These are phyloP conservation scores for Palythoa grandiflora DNA, from an alignment of 92 coral and sea anemone species.

Conservation along the genomic window DNA sequence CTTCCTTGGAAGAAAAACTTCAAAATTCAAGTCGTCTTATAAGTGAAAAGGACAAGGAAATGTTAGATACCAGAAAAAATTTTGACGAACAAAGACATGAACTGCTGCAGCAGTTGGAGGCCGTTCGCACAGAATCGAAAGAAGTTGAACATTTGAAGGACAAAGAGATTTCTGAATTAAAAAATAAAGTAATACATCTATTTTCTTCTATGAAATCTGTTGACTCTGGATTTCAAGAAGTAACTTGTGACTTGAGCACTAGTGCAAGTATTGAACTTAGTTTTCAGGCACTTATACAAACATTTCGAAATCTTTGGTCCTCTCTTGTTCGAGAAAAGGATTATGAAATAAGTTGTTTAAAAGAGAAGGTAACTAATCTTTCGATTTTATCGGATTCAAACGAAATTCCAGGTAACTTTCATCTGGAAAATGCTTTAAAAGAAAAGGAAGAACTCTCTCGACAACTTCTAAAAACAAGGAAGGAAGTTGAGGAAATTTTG, in stretches of 20 bases:
- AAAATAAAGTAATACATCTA: constrained; percentile 73
- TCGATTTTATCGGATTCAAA: constrained; percentile 68
- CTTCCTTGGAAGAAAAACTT: constrained; percentile 67
- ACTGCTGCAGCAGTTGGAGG: constrained; percentile 68
- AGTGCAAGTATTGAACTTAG: constrained; percentile 53
- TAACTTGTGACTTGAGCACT: constrained; percentile 43
- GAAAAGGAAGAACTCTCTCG: constrained; percentile 83
- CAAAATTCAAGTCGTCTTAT: constrained; percentile 50
- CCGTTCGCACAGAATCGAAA: constrained; percentile 66
- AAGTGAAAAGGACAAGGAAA: constrained; percentile 66
- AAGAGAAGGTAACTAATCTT: constrained; percentile 82
- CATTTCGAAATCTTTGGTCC: constrained; percentile 73
- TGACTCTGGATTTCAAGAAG: constrained; percentile 63
- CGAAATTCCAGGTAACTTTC: constrained; percentile 60
- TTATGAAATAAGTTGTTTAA: constrained; percentile 78
- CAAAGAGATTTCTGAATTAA: constrained; percentile 71
- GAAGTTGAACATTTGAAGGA: constrained; percentile 64
- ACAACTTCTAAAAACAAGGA: constrained; percentile 59
- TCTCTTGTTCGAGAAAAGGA: constrained; percentile 78
- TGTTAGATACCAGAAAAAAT: constrained; percentile 69
- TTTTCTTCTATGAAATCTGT: constrained; percentile 53
- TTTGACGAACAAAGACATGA: constrained; percentile 62
- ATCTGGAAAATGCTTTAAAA: constrained; percentile 71
- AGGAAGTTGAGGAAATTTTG: constrained; percentile 78
- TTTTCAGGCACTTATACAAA: constrained; percentile 78